Evolutionary conservation across 2,888 invertebrate species (phyloP).

Genomic region (Tuberolachnus salignus): DNA sequence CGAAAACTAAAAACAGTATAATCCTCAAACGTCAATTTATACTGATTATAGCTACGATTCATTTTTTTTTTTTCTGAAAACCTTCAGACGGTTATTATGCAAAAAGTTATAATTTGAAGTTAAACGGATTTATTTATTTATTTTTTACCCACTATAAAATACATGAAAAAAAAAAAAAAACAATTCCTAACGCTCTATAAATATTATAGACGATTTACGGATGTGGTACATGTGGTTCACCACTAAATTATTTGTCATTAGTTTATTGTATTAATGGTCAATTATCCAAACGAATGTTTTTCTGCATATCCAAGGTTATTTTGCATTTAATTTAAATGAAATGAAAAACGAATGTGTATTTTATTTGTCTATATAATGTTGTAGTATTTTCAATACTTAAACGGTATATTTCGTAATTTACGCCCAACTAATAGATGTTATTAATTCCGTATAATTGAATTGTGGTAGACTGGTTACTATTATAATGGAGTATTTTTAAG

Average conservation of each 20-base stretch:
- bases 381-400: background rate
- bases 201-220: background rate
- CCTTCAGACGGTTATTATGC: constrained; percentile 14
- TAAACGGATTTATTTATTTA: background rate
- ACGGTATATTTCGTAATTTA: background rate
- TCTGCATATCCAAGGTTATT: constrained; percentile 40
- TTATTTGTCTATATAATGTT: background rate
- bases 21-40: background rate
- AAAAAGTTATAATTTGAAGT: background rate
- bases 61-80: background rate
- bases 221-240: constrained; percentile 26
- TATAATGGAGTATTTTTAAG: background rate
- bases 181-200: background rate
- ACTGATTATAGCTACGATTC: background rate
- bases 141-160: background rate
- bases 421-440: background rate
- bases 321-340: background rate
- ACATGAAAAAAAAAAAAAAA: background rate
- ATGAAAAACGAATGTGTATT: background rate
- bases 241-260: constrained; percentile 2
- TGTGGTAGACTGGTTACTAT: background rate
- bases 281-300: constrained; percentile 35
- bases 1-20: no score
- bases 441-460: background rate
- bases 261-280: constrained; percentile 15